These are phyloP conservation scores for Synanthedon myopaeformis DNA, from an alignment of 2,888 invertebrate genomes.

Conservation along the genomic window DNA sequence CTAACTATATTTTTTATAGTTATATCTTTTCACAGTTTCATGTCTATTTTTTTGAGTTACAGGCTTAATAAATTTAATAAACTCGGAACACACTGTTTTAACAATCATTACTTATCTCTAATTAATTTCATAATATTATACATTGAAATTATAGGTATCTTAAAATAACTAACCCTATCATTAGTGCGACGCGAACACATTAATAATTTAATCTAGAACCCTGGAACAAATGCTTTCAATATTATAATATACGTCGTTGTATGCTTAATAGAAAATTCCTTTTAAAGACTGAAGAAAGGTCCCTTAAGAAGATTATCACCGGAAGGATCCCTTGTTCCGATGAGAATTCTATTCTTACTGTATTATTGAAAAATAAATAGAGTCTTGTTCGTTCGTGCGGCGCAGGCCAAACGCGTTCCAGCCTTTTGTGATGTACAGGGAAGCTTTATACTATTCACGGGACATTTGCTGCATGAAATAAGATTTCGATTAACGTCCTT, in stretches of 20 bases:
- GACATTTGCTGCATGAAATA: conserved; percentile 55
- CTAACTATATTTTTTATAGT: no score
- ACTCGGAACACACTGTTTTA: no score
- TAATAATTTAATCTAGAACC: no score
- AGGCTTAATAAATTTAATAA: no score
- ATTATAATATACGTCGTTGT: not conserved
- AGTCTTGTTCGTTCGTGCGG: conserved; percentile 28
- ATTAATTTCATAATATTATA: no score
- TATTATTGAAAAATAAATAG: conserved; percentile 27
- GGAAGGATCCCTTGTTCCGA: not conserved
- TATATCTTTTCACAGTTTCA: no score
- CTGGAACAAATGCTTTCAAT: no score
- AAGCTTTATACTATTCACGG: conserved; percentile 46
- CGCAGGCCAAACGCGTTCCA: conserved; percentile 14
- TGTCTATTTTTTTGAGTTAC: no score
- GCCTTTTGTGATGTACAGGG: conserved; percentile 36
- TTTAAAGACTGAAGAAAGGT: not conserved
- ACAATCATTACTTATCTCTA: no score
- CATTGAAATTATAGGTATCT: no score
- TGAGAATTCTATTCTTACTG: conserved; percentile 7
- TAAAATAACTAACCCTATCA: no score
- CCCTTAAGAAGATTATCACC: not conserved
- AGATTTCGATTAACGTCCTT: conserved; percentile 51
- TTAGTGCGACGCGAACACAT: no score
- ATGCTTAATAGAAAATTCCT: not conserved